phyloP scores from a whole-genome alignment of 1,140 invertebrate species.

The Octopus bimaculoides region DNA sequence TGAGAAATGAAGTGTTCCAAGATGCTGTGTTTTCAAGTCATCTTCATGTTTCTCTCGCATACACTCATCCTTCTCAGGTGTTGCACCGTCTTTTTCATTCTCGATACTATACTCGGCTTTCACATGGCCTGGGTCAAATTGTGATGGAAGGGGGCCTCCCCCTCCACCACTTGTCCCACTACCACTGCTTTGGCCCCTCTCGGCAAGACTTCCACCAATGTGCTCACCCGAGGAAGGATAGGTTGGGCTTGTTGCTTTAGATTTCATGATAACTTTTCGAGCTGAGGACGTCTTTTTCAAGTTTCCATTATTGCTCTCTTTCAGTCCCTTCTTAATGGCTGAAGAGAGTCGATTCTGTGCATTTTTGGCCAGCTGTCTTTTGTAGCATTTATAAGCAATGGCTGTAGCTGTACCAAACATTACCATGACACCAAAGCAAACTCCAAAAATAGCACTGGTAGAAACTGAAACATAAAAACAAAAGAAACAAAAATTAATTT shows the following conservation, averaged over 20 bases:
- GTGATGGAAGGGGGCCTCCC: constrained; percentile 24
- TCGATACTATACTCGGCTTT: constrained; percentile 45
- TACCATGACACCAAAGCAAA: constrained; percentile 40
- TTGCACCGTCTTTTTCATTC: constrained; percentile 61
- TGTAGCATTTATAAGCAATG: constrained; percentile 49
- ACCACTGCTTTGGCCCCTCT: constrained; percentile 20
- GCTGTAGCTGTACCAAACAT: constrained; percentile 37
- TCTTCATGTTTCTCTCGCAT: constrained; percentile 51
- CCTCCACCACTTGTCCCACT: neutral
- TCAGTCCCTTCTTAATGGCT: constrained; percentile 54
- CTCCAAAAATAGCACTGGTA: constrained; percentile 34
- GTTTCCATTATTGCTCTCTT: constrained; percentile 41
- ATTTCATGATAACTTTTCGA: constrained; percentile 40
- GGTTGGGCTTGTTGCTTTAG: constrained; percentile 48
- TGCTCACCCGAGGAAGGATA: constrained; percentile 34
- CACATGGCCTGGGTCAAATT: constrained; percentile 28
- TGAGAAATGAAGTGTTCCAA: constrained; percentile 77
- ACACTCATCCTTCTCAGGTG: constrained; percentile 64
- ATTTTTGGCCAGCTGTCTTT: constrained; percentile 40
- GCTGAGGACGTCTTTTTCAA: constrained; percentile 35
- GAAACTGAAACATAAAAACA: constrained; percentile 40
- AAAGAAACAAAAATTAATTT: neutral
- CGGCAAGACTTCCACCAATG: constrained; percentile 20
- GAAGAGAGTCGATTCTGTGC: constrained; percentile 50
- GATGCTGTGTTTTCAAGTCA: constrained; percentile 54